Evolutionary conservation across 2,888 invertebrate species (phyloP).

Genomic region (Dromius quadrimaculatus): DNA sequence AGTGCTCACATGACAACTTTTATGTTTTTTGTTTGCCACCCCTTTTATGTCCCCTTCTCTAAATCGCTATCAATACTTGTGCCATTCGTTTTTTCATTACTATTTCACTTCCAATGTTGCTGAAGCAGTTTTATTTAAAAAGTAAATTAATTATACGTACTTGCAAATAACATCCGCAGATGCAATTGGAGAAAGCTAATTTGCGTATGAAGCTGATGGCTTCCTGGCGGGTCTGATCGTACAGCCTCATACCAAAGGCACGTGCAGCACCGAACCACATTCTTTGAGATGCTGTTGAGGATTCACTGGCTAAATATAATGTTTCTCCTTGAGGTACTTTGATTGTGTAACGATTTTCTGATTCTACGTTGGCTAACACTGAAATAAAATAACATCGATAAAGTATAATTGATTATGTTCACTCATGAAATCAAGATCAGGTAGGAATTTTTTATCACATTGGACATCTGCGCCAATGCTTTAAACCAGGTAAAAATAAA

Average conservation of each 20-base stretch:
- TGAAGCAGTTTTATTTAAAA: constrained; percentile 39
- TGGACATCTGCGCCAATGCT: no score
- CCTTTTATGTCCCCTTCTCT: no score
- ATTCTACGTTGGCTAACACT: constrained; percentile 74
- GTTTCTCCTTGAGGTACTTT: constrained; percentile 80
- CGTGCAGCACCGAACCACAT: constrained; percentile 80
- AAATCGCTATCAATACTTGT: no score
- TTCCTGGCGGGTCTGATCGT: constrained; percentile 87
- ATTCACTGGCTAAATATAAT: constrained; percentile 80
- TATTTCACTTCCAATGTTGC: no score
- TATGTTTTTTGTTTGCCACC: not conserved
- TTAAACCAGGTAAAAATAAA: no score
- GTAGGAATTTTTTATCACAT: no score
- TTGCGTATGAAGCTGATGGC: constrained; percentile 80
- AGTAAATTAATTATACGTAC: constrained; percentile 62
- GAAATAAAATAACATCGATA: no score
- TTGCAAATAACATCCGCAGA: constrained; percentile 79
- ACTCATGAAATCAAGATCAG: no score
- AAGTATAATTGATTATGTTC: no score
- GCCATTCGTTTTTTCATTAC: no score
- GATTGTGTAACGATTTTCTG: constrained; percentile 80
- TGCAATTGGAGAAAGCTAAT: constrained; percentile 76
- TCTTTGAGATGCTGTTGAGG: constrained; percentile 73
- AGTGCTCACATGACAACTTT: not conserved
- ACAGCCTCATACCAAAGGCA: constrained; percentile 82